A percentile compares a stretch with the other conserved stretches of the same genome.
phyloP scores from a whole-genome alignment of 1,140 invertebrate genomes.

The Agrypnia vestita region DNA sequence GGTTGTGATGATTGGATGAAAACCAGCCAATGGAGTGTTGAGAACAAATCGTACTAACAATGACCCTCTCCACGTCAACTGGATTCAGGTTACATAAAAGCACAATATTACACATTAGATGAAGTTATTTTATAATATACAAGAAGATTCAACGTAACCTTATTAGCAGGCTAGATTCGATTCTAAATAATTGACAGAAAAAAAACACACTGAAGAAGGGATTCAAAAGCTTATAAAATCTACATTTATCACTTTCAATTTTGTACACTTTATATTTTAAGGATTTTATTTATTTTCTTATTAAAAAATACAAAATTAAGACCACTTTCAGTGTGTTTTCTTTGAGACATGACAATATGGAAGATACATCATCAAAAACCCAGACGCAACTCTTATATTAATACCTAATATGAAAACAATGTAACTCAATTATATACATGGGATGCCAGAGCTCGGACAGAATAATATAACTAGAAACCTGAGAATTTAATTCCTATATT shows the following conservation, averaged over 20 bases:
- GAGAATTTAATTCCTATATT: constrained; percentile 2
- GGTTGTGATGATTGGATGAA: background rate
- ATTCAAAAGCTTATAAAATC: constrained; percentile 34
- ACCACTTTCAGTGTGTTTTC: constrained; percentile 42
- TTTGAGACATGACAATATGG: constrained; percentile 31
- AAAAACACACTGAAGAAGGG: constrained; percentile 37
- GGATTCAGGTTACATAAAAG: background rate
- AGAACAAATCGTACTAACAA: too few species aligned
- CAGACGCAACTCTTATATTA: constrained; percentile 23
- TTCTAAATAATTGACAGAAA: constrained; percentile 22
- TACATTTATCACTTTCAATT: constrained; percentile 43
- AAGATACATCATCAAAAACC: constrained; percentile 36
- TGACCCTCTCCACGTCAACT: too few species aligned
- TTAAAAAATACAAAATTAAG: constrained; percentile 47
- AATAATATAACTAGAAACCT: constrained; percentile 29
- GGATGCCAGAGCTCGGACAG: constrained; percentile 2
- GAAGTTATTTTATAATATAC: background rate
- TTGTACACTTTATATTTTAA: constrained; percentile 42
- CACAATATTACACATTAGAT: background rate
- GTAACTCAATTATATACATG: background rate
- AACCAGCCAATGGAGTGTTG: background rate
- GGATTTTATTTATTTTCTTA: constrained; percentile 38
- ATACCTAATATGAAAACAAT: constrained; percentile 11
- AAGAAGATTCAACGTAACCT: constrained; percentile 18
- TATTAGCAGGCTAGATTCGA: constrained; percentile 20